phyloP scores from a whole-genome alignment of 2,888 invertebrate species.

The Orchestes rusci region DNA sequence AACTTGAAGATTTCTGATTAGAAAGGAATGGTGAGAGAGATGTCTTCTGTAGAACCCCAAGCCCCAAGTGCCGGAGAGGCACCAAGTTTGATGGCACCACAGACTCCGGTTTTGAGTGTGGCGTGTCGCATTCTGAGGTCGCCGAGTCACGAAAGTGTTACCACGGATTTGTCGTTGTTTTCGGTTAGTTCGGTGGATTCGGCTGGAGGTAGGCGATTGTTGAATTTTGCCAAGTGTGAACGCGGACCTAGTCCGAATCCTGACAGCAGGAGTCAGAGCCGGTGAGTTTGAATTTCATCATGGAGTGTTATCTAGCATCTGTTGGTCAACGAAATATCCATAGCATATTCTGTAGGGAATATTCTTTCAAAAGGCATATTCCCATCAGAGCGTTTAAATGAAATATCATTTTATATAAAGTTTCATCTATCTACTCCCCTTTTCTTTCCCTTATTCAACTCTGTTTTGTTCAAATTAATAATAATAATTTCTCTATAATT shows the following conservation, averaged over 20 bases:
- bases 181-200: slow-evolving; percentile 57
- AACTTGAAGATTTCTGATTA: too few relatives aligned
- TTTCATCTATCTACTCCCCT: too few relatives aligned
- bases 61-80: slow-evolving; percentile 7
- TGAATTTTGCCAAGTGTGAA: slow-evolving; percentile 49
- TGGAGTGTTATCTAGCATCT: too few relatives aligned
- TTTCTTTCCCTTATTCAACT: too few relatives aligned
- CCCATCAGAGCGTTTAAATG: too few relatives aligned
- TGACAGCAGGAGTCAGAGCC: slow-evolving; percentile 45
- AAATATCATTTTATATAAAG: too few relatives aligned
- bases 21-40: slow-evolving; percentile 18
- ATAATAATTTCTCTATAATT: too few relatives aligned
- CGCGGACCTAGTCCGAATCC: slow-evolving; percentile 69
- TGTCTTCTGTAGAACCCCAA: slow-evolving; percentile 16
- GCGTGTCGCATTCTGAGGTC: slow-evolving; percentile 63
- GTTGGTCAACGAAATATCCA: too few relatives aligned
- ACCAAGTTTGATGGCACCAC: slow-evolving; percentile 33
- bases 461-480: too few relatives aligned
- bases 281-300: too few relatives aligned
- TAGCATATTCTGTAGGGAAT: too few relatives aligned
- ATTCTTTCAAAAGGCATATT: too few relatives aligned
- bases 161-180: slow-evolving; percentile 73
- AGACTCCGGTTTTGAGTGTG: slow-evolving; percentile 48
- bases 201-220: slow-evolving; percentile 43
- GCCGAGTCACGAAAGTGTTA: slow-evolving; percentile 78